Evolutionary conservation across 2,113 vertebrate genomes (phyloP).

Genomic region (Macaca mulatta): DNA sequence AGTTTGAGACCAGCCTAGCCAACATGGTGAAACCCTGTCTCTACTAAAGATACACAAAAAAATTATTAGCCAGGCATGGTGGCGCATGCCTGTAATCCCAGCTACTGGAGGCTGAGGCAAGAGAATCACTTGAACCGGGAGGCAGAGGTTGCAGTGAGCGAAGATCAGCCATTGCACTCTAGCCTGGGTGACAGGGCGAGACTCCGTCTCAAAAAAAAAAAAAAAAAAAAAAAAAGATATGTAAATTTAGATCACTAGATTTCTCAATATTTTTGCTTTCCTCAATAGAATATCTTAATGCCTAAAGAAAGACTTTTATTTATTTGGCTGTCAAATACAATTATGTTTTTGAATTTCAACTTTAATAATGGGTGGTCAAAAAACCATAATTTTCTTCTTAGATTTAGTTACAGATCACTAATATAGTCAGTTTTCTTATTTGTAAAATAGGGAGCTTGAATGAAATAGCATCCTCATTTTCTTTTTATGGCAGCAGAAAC

Average conservation of each 20-base stretch:
- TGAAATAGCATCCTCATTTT: background rate
- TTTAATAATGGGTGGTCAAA: background rate
- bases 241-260: background rate
- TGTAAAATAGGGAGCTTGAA: background rate
- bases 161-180: too few relatives aligned
- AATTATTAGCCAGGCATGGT: too few relatives aligned
- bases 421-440: background rate
- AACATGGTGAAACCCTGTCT: too few relatives aligned
- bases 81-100: too few relatives aligned
- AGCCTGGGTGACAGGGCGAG: too few relatives aligned
- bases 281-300: background rate
- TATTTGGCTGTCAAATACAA: background rate
- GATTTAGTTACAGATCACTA: background rate
- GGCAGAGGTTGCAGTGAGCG: too few relatives aligned
- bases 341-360: background rate
- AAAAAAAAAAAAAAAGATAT: background rate
- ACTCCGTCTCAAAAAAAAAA: too few relatives aligned
- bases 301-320: background rate
- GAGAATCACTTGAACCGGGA: too few relatives aligned
- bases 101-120: too few relatives aligned
- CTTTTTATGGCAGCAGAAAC: background rate
- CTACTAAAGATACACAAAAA: too few relatives aligned
- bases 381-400: background rate
- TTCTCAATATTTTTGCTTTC: conserved; percentile 1
- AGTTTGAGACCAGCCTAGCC: too few relatives aligned